Conservation (phyloP, 2,797 vertebrate genomes). For the Sebastes wilsoni region DNA sequence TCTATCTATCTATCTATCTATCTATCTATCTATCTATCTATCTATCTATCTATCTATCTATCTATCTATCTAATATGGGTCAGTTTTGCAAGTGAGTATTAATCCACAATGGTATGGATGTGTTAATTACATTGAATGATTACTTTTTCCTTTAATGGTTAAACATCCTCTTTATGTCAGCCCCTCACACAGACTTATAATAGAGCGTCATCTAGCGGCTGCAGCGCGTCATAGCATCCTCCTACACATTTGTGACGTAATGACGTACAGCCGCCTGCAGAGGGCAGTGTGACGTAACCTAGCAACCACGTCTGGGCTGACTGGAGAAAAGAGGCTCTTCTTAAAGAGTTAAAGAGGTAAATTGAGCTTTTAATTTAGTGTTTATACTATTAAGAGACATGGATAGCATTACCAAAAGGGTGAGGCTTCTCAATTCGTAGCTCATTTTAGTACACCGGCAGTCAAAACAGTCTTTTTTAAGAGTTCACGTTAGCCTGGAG, state of each 20-base stretch:
- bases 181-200: neutral
- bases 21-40: too few species aligned
- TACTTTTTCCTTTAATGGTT: neutral
- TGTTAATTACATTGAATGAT: neutral
- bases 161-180: neutral
- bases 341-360: neutral
- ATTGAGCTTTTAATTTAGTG: neutral
- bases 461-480: neutral
- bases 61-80: neutral
- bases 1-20: too few species aligned
- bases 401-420: neutral
- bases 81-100: neutral
- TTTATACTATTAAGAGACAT: neutral
- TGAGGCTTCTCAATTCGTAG: neutral
- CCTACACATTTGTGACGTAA: accelerated
- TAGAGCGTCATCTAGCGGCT: slow-evolving; percentile 3
- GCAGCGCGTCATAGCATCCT: neutral
- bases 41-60: too few species aligned
- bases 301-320: accelerated
- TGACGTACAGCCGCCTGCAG: slow-evolving; percentile 1
- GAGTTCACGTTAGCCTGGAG: slow-evolving; percentile 2
- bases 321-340: neutral
- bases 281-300: slow-evolving; percentile 12
- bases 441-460: neutral
- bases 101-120: neutral